These are phyloP conservation scores for Lophius piscatorius DNA, from an alignment of 2,113 vertebrate genomes.

Conservation along the genomic window DNA sequence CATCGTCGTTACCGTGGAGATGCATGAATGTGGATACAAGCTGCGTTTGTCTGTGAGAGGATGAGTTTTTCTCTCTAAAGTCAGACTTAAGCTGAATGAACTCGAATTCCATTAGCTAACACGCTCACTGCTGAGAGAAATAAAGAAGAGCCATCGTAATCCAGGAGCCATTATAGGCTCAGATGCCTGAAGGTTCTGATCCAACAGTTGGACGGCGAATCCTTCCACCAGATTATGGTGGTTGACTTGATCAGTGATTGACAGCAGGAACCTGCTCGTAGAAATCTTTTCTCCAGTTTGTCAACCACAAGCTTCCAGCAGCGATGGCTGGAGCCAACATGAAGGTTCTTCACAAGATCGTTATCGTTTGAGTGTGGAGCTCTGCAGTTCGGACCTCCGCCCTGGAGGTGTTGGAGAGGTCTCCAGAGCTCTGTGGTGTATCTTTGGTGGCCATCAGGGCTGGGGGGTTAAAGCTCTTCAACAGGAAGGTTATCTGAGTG, in stretches of 20 bases:
- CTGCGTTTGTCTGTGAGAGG: slow-evolving; percentile 17
- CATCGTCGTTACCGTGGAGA: slow-evolving; percentile 11
- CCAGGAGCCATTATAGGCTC: slow-evolving; percentile 44
- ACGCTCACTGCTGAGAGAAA: slow-evolving; percentile 13
- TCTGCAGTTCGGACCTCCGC: no score
- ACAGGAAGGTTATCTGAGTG: slow-evolving; percentile 32
- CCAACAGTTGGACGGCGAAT: no score
- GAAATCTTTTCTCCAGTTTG: slow-evolving; percentile 25
- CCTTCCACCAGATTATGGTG: no score
- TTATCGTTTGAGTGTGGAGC: slow-evolving; percentile 58
- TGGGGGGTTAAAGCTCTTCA: slow-evolving; percentile 32
- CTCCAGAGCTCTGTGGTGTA: not conserved
- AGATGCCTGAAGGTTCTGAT: slow-evolving; percentile 51
- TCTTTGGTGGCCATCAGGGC: slow-evolving; percentile 35
- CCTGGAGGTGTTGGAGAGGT: slow-evolving; percentile 21
- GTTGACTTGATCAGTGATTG: slow-evolving; percentile 56
- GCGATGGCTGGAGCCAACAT: slow-evolving; percentile 47
- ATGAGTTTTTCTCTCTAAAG: no score
- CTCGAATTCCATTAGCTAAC: no score
- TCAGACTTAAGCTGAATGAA: no score
- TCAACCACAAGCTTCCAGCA: slow-evolving; percentile 65
- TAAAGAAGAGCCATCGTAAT: slow-evolving; percentile 43
- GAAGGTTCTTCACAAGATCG: slow-evolving; percentile 51
- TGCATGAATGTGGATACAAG: slow-evolving; percentile 31
- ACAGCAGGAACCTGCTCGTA: slow-evolving; percentile 35